Evolutionary conservation across 2,113 vertebrate genomes (phyloP).

Genomic region (Epinephelus lanceolatus): DNA sequence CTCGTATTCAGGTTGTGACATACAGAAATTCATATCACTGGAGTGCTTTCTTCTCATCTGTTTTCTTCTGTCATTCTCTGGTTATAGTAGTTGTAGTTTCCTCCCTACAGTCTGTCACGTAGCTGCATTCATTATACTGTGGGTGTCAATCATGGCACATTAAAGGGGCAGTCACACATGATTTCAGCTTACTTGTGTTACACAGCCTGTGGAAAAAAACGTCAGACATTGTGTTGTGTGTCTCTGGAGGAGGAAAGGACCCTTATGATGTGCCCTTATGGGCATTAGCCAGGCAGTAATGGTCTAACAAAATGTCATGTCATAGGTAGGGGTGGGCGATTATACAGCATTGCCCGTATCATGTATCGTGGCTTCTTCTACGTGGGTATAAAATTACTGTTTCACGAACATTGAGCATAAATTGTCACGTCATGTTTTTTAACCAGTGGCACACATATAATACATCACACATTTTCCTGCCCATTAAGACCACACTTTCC

Average conservation of each 20-base stretch:
- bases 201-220: no score
- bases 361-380: no score
- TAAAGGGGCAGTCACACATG: not conserved
- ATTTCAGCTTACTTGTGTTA: not conserved
- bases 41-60: not conserved
- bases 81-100: not conserved
- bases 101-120: not conserved
- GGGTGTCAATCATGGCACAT: not conserved
- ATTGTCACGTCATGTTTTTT: no score
- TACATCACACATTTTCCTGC: no score
- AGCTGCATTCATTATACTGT: not conserved
- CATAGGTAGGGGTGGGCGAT: no score
- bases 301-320: not conserved
- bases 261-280: not conserved
- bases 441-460: no score
- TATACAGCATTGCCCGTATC: no score
- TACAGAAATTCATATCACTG: not conserved
- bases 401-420: no score
- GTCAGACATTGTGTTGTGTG: not conserved
- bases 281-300: not conserved
- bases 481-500: no score
- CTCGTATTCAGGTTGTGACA: not conserved
- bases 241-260: not conserved
- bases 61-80: not conserved
- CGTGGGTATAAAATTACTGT: no score